Evolutionary conservation across 2,888 invertebrate genomes (phyloP), one percentile per base, ranked within the genome.

Genomic region (Sericinus montela): DNA sequence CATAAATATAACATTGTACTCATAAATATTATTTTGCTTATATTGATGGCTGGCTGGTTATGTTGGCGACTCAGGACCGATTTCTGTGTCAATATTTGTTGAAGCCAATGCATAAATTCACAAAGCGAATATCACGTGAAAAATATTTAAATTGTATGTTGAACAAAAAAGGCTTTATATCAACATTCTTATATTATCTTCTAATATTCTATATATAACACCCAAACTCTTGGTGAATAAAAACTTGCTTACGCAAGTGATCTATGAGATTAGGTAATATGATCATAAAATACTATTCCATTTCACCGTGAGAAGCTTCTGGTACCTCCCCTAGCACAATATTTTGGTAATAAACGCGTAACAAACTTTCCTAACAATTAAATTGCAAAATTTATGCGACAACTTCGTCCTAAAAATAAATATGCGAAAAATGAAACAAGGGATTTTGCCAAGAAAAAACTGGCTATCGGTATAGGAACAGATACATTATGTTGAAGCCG

Each of bases 381-480:
- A 58, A 57, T 51, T 54, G 53, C 40, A 52, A 47, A 56, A 56
- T 56, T 57, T 56, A 56, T 53, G 53, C 45, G 58, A 55, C 57
- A 52, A 40, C 54, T 45, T 51, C 53, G n/a, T 44, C 43, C 54
- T 57, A 58, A 60, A 59, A 60, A 58, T 62, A 63, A 52, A 53
- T 43, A 50, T 45, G 42, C 47, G 47, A 53, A 53, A 59, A 55
- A 55, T 54, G 53, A 54, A 56, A 56, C 53, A 57, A 56, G 56
- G 45, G 56, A 53, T 61, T 58, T 61, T 63, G 62, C 61, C 63
- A 62, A 62, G 61, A 62, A 61, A 60, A 32, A 58, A 58, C 54
- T 56, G 53, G 52, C 57, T 55, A 54, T 60, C 58, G 49, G 32
- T 25, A 37, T 41, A 41, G 36, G 45, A 41, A 32, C 39, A 35